Percentiles rank a stretch among this genome's conserved stretches.
phyloP scores from a whole-genome alignment of 2,113 vertebrate species.

The Sebastes fasciatus region DNA sequence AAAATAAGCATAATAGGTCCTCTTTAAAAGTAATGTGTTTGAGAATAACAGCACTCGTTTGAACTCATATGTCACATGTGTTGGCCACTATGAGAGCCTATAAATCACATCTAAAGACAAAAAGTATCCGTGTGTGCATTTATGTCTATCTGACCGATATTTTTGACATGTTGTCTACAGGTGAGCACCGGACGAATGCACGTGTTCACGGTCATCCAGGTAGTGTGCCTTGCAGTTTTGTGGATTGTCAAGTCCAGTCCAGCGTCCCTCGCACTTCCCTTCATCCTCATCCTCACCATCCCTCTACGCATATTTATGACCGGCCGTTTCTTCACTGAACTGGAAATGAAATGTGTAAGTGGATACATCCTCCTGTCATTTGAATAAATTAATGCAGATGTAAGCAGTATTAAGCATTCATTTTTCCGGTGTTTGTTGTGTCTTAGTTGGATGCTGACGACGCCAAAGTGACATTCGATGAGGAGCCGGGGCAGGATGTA shows the following conservation, averaged over 20 bases:
- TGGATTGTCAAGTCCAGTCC: constrained; percentile 90
- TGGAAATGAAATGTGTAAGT: constrained; percentile 94
- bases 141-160: not conserved
- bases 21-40: not conserved
- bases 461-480: constrained; percentile 88
- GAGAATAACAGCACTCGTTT: not conserved
- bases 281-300: constrained; percentile 95
- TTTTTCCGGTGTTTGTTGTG: constrained; percentile 23
- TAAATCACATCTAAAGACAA: not conserved
- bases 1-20: too few species aligned
- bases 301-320: constrained; percentile 90
- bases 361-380: not conserved
- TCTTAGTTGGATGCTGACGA: constrained; percentile 92
- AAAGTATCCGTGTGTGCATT: not conserved
- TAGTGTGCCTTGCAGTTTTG: constrained; percentile 86
- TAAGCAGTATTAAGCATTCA: not conserved
- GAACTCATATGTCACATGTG: not conserved
- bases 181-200: constrained; percentile 96
- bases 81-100: not conserved
- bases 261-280: constrained; percentile 90
- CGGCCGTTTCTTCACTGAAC: constrained; percentile 85
- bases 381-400: not conserved
- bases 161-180: constrained; percentile 76
- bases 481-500: constrained; percentile 89
- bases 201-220: constrained; percentile 91